Percentiles rank a stretch among this genome's conserved stretches.
phyloP scores from a whole-genome alignment of 2,113 vertebrate species.

The Actenoides hombroni region DNA sequence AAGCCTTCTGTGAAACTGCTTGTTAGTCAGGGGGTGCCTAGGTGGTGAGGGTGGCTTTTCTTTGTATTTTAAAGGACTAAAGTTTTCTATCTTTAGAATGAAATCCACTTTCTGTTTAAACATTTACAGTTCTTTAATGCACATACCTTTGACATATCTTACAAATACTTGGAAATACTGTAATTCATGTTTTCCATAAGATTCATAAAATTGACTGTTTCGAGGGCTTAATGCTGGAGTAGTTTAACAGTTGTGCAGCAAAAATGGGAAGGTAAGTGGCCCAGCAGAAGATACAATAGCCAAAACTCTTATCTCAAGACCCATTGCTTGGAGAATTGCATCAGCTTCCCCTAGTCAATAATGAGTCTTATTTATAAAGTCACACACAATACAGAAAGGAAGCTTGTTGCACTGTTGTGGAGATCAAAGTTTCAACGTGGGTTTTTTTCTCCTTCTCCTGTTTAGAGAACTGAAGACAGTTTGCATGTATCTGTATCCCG shows the following conservation, averaged over 20 bases:
- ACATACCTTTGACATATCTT: neutral
- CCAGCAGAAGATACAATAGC: neutral
- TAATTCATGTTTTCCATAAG: neutral
- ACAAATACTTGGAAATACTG: neutral
- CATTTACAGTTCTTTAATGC: neutral
- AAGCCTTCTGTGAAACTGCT: neutral
- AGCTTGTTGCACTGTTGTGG: neutral
- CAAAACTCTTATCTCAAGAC: neutral
- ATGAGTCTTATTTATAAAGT: neutral
- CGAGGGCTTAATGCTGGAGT: neutral
- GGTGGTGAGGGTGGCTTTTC: neutral
- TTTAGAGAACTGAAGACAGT: neutral
- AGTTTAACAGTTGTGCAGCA: neutral
- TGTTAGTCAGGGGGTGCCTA: neutral
- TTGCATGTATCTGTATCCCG: neutral
- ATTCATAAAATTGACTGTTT: neutral
- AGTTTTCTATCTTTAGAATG: neutral
- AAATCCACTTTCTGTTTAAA: neutral
- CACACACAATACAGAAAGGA: slow-evolving; percentile 8
- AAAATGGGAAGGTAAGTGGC: neutral
- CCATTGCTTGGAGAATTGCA: neutral
- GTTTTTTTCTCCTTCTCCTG: neutral
- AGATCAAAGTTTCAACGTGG: neutral
- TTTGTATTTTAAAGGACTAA: neutral
- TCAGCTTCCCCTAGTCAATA: neutral